These are phyloP conservation scores for Phenacoccus solenopsis DNA, from an alignment of 1,140 invertebrate species.

Conservation along the genomic window DNA sequence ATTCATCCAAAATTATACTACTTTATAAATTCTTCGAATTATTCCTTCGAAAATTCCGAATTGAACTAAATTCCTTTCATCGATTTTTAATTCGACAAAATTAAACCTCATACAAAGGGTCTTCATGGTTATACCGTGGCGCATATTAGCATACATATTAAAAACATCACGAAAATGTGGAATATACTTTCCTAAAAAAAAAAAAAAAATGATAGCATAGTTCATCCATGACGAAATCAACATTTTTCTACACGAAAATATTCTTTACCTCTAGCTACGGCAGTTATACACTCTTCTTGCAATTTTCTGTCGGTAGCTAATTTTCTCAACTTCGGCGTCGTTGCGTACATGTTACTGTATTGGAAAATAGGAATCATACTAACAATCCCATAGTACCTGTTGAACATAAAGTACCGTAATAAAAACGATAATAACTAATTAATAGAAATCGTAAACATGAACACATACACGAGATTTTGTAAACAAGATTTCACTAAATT, in stretches of 20 bases:
- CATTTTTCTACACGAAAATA: background rate
- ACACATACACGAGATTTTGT: conserved; percentile 74
- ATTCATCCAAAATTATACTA: conserved; percentile 26
- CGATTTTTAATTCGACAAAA: conserved; percentile 57
- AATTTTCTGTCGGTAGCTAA: conserved; percentile 53
- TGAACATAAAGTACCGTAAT: background rate
- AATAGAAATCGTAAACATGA: conserved; percentile 23
- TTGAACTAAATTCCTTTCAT: conserved; percentile 76
- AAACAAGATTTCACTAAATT: conserved; percentile 88
- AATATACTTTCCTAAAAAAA: background rate
- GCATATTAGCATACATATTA: conserved; percentile 67
- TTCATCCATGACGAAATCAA: background rate
- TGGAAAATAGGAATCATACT: conserved; percentile 79
- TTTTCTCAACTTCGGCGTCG: conserved; percentile 65
- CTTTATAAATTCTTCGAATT: conserved; percentile 70
- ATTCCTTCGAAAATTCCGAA: conserved; percentile 79
- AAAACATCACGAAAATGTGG: conserved; percentile 41
- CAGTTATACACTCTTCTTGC: conserved; percentile 60
- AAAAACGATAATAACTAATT: no score
- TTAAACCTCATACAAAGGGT: conserved; percentile 69
- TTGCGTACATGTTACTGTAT: conserved; percentile 83
- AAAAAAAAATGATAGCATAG: background rate
- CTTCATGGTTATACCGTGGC: conserved; percentile 68
- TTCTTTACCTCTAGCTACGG: conserved; percentile 49
- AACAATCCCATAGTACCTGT: conserved; percentile 58